Evolutionary conservation across 2,797 vertebrate species (phyloP).

Genomic region (Pagetopsis macropterus): DNA sequence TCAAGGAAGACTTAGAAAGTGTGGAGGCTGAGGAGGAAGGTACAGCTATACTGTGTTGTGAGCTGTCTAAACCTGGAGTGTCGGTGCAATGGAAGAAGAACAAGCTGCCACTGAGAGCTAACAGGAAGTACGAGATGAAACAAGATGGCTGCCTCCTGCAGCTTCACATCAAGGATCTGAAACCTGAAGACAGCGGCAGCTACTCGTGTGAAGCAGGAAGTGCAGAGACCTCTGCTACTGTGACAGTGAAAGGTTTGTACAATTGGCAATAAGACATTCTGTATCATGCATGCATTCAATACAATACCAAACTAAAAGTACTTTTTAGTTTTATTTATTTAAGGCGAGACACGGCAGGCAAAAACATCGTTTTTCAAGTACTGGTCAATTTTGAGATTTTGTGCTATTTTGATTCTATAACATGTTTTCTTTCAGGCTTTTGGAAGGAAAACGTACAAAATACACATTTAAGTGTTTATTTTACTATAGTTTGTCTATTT

Average conservation of each 20-base stretch:
- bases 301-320: no score
- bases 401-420: no score
- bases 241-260: slow-evolving; percentile 54
- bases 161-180: slow-evolving; percentile 85
- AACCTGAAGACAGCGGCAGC: slow-evolving; percentile 85
- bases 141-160: slow-evolving; percentile 79
- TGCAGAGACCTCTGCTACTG: slow-evolving; percentile 55
- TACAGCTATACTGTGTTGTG: slow-evolving; percentile 86
- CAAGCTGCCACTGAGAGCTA: slow-evolving; percentile 78
- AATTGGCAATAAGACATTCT: background rate
- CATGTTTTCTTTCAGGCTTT: no score
- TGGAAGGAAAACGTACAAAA: no score
- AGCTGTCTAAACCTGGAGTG: slow-evolving; percentile 81
- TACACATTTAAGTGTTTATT: no score
- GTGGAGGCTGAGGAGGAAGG: no score
- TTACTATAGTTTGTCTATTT: no score
- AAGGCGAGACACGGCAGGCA: no score
- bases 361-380: no score
- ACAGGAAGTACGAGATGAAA: slow-evolving; percentile 83
- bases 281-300: background rate
- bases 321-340: no score
- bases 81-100: slow-evolving; percentile 86
- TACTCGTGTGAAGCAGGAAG: slow-evolving; percentile 83
- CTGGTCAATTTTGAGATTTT: no score
- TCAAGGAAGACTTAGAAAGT: slow-evolving; percentile 82